Evolutionary conservation across 2,888 invertebrate genomes (phyloP).

Genomic region (Mythimna loreyi): DNA sequence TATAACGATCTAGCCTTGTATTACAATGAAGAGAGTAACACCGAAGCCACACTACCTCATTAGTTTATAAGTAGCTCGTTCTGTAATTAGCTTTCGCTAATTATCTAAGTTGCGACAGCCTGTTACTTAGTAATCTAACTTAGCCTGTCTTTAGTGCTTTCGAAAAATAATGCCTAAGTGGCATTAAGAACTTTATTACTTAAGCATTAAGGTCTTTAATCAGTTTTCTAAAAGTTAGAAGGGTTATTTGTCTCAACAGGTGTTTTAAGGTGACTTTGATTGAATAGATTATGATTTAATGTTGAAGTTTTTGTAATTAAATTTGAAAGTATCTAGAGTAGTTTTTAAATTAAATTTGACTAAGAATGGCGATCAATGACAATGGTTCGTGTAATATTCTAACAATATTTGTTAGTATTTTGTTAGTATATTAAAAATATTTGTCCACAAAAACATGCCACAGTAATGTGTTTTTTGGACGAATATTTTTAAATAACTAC

Average conservation of each 20-base stretch:
- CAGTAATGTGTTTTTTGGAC: too few relatives aligned
- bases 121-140: constrained; percentile 48
- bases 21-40: not conserved
- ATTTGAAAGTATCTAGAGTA: not conserved
- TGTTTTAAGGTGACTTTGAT: constrained; percentile 6
- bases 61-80: constrained; percentile 28
- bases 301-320: not conserved
- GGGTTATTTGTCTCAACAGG: not conserved
- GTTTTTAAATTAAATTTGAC: not conserved
- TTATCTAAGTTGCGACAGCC: constrained; percentile 51
- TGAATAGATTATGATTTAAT: not conserved
- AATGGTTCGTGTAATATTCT: not conserved
- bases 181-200: constrained; percentile 10
- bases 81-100: constrained; percentile 49
- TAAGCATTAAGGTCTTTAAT: constrained; percentile 4
- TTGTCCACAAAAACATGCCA: too few relatives aligned
- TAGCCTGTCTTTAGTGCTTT: constrained; percentile 28
- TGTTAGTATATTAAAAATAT: too few relatives aligned
- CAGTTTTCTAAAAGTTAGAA: not conserved
- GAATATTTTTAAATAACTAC: too few relatives aligned
- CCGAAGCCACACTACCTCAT: constrained; percentile 9
- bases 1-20: too few relatives aligned
- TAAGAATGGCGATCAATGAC: not conserved
- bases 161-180: constrained; percentile 23
- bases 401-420: too few relatives aligned